Percentiles rank a stretch among this genome's conserved stretches.
phyloP scores from a whole-genome alignment of 2,113 vertebrate genomes.

The Gymnorhina tibicen region DNA sequence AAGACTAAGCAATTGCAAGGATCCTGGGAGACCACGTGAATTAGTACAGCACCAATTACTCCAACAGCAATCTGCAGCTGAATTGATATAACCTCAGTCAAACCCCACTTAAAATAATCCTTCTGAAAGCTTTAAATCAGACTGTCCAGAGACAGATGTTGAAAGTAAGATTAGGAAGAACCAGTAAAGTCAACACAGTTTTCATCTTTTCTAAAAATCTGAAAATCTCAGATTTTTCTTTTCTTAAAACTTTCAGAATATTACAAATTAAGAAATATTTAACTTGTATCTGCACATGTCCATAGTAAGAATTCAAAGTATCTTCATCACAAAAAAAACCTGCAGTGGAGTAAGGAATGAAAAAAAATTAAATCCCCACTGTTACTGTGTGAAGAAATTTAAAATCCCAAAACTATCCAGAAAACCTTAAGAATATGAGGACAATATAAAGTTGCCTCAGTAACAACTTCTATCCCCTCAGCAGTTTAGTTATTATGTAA shows the following conservation, averaged over 20 bases:
- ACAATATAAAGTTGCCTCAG: background rate
- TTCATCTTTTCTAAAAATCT: background rate
- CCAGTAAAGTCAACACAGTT: accelerated
- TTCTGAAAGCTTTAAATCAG: background rate
- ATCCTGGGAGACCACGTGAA: background rate
- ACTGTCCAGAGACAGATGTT: background rate
- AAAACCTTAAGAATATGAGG: background rate
- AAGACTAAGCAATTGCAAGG: background rate
- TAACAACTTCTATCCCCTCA: background rate
- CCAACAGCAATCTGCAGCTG: background rate
- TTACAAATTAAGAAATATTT: background rate
- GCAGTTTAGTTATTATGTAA: background rate
- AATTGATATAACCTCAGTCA: background rate
- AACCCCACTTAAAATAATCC: background rate
- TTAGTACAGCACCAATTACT: background rate
- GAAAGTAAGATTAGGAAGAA: background rate
- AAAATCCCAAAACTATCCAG: background rate
- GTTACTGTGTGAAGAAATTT: background rate
- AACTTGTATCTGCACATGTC: background rate
- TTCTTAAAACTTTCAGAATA: background rate
- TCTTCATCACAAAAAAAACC: background rate
- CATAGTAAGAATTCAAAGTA: background rate
- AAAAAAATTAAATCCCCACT: background rate
- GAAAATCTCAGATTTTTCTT: background rate
- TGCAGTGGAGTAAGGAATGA: background rate